Conservation (phyloP, 2,113 vertebrate species). For the Tichodroma muraria region DNA sequence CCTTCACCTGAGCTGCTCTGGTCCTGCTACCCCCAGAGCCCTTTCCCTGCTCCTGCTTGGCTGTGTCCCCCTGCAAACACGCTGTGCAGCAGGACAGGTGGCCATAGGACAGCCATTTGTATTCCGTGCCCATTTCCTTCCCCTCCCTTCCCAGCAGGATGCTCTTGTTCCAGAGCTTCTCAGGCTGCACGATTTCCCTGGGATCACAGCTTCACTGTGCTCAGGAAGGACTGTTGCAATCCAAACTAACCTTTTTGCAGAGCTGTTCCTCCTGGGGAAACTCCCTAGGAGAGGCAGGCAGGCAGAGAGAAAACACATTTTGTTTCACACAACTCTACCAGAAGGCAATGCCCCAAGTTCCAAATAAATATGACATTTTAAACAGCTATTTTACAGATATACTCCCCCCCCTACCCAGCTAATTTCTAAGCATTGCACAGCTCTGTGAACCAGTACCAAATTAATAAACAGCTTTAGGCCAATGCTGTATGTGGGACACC, state of each 20-base stretch:
- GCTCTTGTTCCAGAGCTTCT: neutral
- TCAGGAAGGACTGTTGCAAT: neutral
- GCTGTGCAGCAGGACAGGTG: neutral
- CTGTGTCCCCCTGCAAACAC: neutral
- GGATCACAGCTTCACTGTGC: neutral
- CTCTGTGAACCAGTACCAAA: neutral
- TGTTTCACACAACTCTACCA: neutral
- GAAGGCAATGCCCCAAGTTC: neutral
- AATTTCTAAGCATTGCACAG: neutral
- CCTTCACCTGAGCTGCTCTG: neutral
- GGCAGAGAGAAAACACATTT: neutral
- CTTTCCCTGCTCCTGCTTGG: too few species aligned
- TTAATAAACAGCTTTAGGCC: neutral
- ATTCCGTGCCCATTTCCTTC: neutral
- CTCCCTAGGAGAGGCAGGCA: neutral
- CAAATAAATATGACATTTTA: neutral
- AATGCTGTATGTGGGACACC: neutral
- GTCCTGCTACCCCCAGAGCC: neutral
- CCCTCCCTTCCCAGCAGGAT: neutral
- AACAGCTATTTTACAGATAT: neutral
- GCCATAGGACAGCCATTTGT: neutral
- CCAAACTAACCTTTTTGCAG: neutral
- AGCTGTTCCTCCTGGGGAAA: neutral
- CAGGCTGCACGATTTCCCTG: neutral
- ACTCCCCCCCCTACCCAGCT: fast-evolving